Base-by-base conservation (phyloP, 2,888 invertebrate species). In the Tridacna crocea region DNA sequence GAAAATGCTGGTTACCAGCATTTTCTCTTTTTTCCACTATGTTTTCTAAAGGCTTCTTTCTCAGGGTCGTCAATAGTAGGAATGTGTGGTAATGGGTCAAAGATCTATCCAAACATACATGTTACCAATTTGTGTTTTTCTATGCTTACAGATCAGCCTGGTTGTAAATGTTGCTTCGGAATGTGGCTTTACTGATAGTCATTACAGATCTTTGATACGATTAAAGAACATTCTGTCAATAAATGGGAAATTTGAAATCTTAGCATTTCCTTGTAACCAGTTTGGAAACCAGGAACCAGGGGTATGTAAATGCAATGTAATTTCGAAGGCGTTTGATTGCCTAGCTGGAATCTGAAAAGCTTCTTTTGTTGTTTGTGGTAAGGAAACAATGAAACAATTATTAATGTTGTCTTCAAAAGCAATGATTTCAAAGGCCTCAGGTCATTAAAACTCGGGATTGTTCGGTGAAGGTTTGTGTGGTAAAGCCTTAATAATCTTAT, bases 221-320 rank as follows among this genome's bases (percentile, higher is more conserved):
- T 86, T 95, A 4, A 94, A 95, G 80, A 92, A 94, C 79, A 92
- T 94, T 26, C 89, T 95, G n/a, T 92, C 79, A 3, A 13, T 77
- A 0, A 88, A 80, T 2, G 85, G 87, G 11, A 88, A 85, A 70
- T 95, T 95, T 89, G 93, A 92, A 61, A 94, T 95, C 4, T 88
- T 95, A 22, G 95, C 94, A 0, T 95, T 95, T 88, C 95, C 95
- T 3, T 95, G 95, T 88, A 95, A 95, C 88, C 95, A 95, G 90
- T 95, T 95, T 93, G 95, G 95, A 8, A 91, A 90, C 24, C 95
- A 95, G 88, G 95, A 95, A 90, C 95, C 95, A 19, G 93, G 92
- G 87, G 94, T 94, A 46, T 36, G 46, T 46, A 66, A 46, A 22
- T 17, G 55, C 3, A 2, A 55, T 4, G 55, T 17, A n/a, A 55